Conservation (phyloP, 2,888 invertebrate genomes). For the Anticlea derivata region DNA sequence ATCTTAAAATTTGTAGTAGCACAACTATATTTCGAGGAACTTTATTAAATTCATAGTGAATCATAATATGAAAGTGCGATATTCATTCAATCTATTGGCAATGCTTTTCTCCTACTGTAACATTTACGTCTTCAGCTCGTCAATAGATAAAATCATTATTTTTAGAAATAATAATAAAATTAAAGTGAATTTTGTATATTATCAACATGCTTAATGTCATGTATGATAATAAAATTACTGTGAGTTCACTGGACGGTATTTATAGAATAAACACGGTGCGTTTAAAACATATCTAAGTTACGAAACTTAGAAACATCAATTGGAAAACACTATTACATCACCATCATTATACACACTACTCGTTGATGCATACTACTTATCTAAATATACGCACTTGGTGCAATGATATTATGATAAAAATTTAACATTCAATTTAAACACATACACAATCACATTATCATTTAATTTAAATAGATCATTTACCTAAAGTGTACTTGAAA, state of each 20-base stretch:
- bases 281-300: slow-evolving; percentile 53
- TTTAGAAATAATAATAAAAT: slow-evolving; percentile 17
- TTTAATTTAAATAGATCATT: slow-evolving; percentile 49
- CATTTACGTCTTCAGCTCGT: slow-evolving; percentile 41
- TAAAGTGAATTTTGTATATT: slow-evolving; percentile 16
- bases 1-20: slow-evolving; percentile 56
- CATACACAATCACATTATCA: slow-evolving; percentile 69
- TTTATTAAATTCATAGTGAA: slow-evolving; percentile 40
- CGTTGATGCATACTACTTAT: slow-evolving; percentile 68
- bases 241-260: slow-evolving; percentile 79
- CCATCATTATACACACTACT: slow-evolving; percentile 52
- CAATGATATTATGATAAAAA: slow-evolving; percentile 61
- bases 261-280: slow-evolving; percentile 67
- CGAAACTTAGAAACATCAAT: slow-evolving; percentile 54
- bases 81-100: slow-evolving; percentile 19
- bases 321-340: slow-evolving; percentile 51
- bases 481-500: slow-evolving; percentile 35
- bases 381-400: slow-evolving; percentile 76
- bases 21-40: slow-evolving; percentile 69
- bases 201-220: slow-evolving; percentile 39
- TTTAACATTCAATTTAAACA: slow-evolving; percentile 64
- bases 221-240: slow-evolving; percentile 48
- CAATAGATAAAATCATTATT: slow-evolving; percentile 32
- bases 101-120: slow-evolving; percentile 37
- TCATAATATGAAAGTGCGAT: slow-evolving; percentile 28